A percentile compares a stretch with the other conserved stretches of the same genome.
These are phyloP conservation scores for Pollenia amentaria DNA, from an alignment of 2,888 invertebrate genomes.

Conservation along the genomic window DNA sequence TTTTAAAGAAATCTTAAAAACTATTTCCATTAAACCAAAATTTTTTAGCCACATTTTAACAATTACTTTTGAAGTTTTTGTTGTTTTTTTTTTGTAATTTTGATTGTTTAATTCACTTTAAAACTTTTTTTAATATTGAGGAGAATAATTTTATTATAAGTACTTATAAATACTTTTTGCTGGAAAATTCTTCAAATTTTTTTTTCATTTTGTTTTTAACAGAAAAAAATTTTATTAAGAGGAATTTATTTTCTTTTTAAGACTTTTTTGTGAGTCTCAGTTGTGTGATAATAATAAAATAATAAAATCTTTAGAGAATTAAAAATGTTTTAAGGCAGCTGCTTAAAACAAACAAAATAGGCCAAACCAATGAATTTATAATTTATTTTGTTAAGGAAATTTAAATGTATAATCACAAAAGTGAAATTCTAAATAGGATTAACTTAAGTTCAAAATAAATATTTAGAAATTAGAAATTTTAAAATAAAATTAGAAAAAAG, in stretches of 20 bases:
- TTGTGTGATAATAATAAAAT: slow-evolving; percentile 37
- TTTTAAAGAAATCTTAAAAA: not conserved
- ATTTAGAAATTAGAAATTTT: not conserved
- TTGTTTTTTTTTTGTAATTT: not conserved
- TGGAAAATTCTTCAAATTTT: not conserved
- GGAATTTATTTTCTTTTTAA: not conserved
- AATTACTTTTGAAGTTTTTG: not conserved
- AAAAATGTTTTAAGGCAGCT: not conserved
- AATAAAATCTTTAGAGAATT: slow-evolving; percentile 14
- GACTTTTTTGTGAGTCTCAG: slow-evolving; percentile 15
- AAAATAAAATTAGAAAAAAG: not conserved
- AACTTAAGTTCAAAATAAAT: not conserved
- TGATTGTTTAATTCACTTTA: not conserved
- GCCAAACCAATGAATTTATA: slow-evolving; percentile 19
- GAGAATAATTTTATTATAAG: not conserved
- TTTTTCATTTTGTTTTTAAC: not conserved
- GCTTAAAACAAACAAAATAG: not conserved
- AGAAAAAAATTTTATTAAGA: not conserved
- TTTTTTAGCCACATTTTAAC: slow-evolving; percentile 21
- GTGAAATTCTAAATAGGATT: not conserved
- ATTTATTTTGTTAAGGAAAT: slow-evolving; percentile 35
- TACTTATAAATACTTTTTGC: not conserved
- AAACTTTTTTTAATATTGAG: slow-evolving; percentile 10
- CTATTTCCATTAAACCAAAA: not conserved
- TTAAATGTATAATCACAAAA: not conserved